phyloP scores from a whole-genome alignment of 2,888 invertebrate genomes.

The Acutogordius australiensis region DNA sequence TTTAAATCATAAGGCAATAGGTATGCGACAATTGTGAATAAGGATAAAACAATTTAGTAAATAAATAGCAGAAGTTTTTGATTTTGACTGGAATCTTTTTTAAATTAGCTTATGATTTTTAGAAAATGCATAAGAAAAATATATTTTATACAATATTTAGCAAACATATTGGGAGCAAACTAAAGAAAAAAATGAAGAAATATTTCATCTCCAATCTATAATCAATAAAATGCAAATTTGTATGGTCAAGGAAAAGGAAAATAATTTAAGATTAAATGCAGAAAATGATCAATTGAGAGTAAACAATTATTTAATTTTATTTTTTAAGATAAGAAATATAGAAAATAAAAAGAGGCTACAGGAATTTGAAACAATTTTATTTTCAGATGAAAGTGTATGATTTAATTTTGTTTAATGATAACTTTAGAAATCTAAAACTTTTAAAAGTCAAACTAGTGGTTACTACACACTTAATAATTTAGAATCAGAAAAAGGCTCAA shows the following conservation, averaged over 20 bases:
- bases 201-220: background rate
- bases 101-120: too few species aligned
- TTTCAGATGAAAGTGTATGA: background rate
- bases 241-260: background rate
- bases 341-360: background rate
- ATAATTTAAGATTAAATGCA: background rate
- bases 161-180: background rate
- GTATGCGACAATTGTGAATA: too few species aligned
- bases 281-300: constrained; percentile 3
- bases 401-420: too few species aligned
- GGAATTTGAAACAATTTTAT: background rate
- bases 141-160: background rate
- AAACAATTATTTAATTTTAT: too few species aligned
- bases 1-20: too few species aligned
- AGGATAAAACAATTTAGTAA: too few species aligned
- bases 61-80: too few species aligned
- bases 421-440: too few species aligned
- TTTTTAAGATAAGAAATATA: constrained; percentile 6
- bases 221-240: background rate
- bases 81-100: too few species aligned
- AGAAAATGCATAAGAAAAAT: background rate
- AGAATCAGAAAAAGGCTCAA: background rate
- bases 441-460: too few species aligned
- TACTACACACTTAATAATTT: background rate
- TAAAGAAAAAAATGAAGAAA: constrained; percentile 3